Base-by-base conservation (phyloP, 2,888 invertebrate genomes). In the Tipula lateralis region DNA sequence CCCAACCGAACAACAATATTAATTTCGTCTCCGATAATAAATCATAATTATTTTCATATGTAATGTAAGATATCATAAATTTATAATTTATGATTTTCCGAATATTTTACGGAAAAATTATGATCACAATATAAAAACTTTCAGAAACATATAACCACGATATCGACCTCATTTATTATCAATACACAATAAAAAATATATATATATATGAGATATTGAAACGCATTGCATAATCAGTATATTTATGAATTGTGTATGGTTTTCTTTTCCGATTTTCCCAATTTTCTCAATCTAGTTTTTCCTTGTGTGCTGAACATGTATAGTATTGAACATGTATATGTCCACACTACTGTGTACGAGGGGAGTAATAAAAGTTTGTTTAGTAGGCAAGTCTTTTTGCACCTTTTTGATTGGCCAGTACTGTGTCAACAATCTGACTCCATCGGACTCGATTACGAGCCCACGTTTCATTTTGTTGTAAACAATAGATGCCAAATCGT, bases 11-110 rank as follows among this genome's bases (percentile, higher is more conserved):
- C 82, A 30, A 16, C 29, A 82, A 30, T 82, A 29, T 82, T 82
- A 16, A 30, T 82, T 82, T 30, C 16, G 82, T 30, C 32, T 82
- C 32, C 32, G 6, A 82, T 82, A 29, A 82, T 82, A 82, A 82
- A 82, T 82, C 82, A 82, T 82, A 82, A 82, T 82, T 82, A 82
- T 82, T 30, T 82, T 30, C n/a, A 82, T 30, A 30, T 82, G n/a
- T 82, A 24, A 24, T 24, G 9, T 66, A 82, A 82, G 16, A 82
- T 82, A 82, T 82, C 82, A 82, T 82, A 82, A 82, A 82, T 82
- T 82, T 82, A 82, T 82, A 82, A 82, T 82, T 82, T 82, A 82
- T 82, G 29, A 82, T 82, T 66, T 66, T 82, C n/a, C 82, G n/a
- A 82, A 82, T 66, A 66, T 66, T 66, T 66, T 66, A 2, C 44